Base-by-base conservation (phyloP, 2,888 invertebrate species). In the Trichogramma evanescens region DNA sequence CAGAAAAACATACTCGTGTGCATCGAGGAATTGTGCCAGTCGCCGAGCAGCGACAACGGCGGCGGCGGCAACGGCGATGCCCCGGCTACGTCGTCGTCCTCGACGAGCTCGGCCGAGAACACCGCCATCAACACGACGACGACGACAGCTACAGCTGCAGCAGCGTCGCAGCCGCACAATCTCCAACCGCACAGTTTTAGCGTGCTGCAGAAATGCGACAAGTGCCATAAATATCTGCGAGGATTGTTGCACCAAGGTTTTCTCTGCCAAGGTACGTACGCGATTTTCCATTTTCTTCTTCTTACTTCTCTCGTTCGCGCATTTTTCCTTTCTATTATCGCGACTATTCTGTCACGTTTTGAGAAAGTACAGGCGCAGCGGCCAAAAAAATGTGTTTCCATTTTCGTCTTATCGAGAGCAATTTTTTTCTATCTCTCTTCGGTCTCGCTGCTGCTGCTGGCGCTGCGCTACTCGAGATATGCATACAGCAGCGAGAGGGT, bases 171-270 rank as follows among this genome's bases (percentile, higher is more conserved):
- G 44, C 56, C 58, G 65, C 82, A 83, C 70, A 76, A 81, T 68
- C 80, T 88, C 68, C 77, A 82, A 52, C 84, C 86, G 67, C 85
- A 86, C 72, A 87, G 85, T 70, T 89, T 88, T 77, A 83, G 84
- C 67, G 80, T 82, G 59, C 78, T 88, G 70, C 85, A 88, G 75
- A 81, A 83, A 67, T 89, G 89, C 78, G 86, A 86, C 75, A 85
- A 87, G 75, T 89, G 89, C 77, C 84, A 86, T 75, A 86, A 86
- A 75, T 86, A 84, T 74, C 80, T 89, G 66, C 80, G 86, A 67
- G 88, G 88, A 51, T 79, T 89, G 50, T 79, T 86, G 69, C 85
- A 87, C 70, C 88, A 89, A 77, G 89, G 89, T 54, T 82, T 86
- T 63, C 82, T 87, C 66, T 89, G 89, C 74, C 82, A 86, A 80